Base-by-base conservation (phyloP, 2,113 vertebrate species). In the Rattus norvegicus region DNA sequence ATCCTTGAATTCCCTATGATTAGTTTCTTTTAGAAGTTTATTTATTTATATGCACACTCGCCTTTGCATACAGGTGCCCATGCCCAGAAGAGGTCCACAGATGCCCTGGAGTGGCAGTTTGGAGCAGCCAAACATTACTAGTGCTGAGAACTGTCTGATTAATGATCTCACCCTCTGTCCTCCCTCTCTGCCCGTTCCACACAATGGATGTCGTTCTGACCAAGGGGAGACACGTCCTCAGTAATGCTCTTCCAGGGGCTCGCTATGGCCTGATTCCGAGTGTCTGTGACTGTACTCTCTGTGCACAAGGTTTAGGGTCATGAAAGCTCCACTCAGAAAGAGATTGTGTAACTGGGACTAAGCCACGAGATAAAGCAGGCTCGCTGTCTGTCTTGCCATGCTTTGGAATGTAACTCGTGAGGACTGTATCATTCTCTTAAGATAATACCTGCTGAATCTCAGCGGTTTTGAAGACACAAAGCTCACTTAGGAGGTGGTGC, bases 241-340 rank as follows among this genome's bases (percentile, higher is more conserved):
- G 90, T 61, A 59, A 43, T 76, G 24, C n/a, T 92, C 70, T 90
- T 86, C 81, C 79, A 14, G 73, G 73, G 67, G 69, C 36, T 97
- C 54, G 87, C 47, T 22, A 0, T 7, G 52, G 47, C 69, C 69
- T 90, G 61, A 76, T 90, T 94, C 24, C 43, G 13, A 93, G 33
- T 26, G 79, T 70, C 73, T 81, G 36, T 93, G 52, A n/a, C 67
- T 36, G 43, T 65, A 3, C 24, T 86, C 84, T 52, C 24, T 8
- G 2, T 7, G 5, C 30, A 4, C 56, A 77, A 36, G 9, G 83
- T 91, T 75, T 80, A 26, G 76, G 56, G 73, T 59, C 59, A 49
- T 43, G 30, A 65, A 92, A 89, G 69, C 30, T 56, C 24, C 56
- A 16, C 39, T 47, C 20, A 36, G 24, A 80, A 54, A 7, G 54